These are phyloP conservation scores for Andricus curvator DNA, from an alignment of 2,888 invertebrate species.

Conservation along the genomic window DNA sequence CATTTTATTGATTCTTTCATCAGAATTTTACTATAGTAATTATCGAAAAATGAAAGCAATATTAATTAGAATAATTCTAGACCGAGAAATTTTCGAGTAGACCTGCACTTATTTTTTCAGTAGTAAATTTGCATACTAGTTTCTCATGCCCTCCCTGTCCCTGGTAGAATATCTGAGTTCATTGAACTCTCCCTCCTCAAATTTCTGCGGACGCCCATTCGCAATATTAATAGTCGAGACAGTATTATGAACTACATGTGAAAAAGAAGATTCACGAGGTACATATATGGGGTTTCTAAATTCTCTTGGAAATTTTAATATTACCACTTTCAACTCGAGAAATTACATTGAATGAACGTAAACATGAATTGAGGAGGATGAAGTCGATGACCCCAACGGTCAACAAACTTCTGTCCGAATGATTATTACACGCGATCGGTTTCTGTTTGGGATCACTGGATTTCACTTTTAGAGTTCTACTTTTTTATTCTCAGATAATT, in stretches of 20 bases:
- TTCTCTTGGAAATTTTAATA: not conserved
- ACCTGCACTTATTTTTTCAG: constrained; percentile 16
- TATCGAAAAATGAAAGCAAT: not conserved
- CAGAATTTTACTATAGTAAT: no score
- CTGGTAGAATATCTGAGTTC: constrained; percentile 33
- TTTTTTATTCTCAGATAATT: not conserved
- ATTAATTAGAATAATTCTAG: not conserved
- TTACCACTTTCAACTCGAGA: constrained; percentile 1
- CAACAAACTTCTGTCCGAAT: constrained; percentile 38
- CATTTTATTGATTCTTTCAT: not conserved
- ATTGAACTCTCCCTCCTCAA: constrained; percentile 35
- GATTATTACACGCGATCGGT: constrained; percentile 15
- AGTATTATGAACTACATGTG: constrained; percentile 33
- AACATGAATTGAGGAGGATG: constrained; percentile 36
- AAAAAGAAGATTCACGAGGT: constrained; percentile 8
- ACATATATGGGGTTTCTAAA: not conserved
- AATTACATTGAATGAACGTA: constrained; percentile 32
- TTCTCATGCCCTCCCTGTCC: constrained; percentile 27
- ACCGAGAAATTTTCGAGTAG: not conserved
- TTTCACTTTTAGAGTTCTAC: not conserved
- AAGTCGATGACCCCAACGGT: constrained; percentile 33
- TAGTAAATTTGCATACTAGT: constrained; percentile 27
- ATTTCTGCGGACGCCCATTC: constrained; percentile 34
- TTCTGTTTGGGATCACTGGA: not conserved
- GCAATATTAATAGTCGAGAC: constrained; percentile 31